A percentile compares a stretch with the other conserved stretches of the same genome.
These are phyloP conservation scores for Eupithecia vulgata DNA, from an alignment of 2,888 invertebrate species.

Conservation along the genomic window DNA sequence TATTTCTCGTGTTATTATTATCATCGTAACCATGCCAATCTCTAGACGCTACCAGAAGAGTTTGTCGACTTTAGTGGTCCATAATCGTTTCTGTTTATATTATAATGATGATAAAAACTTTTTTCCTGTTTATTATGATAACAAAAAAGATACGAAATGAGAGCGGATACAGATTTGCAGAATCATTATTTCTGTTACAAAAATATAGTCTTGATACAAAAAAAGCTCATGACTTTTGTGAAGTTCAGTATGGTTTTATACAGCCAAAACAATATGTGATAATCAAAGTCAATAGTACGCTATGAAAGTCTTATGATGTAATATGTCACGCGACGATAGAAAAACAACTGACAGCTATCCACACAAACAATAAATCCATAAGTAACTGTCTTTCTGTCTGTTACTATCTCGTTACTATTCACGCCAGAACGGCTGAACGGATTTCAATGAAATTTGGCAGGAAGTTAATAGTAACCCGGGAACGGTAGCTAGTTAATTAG, in stretches of 20 bases:
- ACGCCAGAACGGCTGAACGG: no score
- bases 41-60: no score
- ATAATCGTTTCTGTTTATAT: no score
- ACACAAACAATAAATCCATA: background rate
- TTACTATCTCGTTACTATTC: no score
- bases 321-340: background rate
- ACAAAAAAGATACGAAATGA: slow-evolving; percentile 12
- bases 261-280: background rate
- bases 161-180: slow-evolving; percentile 14
- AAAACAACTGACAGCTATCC: background rate
- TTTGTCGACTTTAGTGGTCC: no score
- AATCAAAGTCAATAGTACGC: background rate
- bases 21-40: no score
- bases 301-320: background rate
- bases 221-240: background rate
- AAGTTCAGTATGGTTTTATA: background rate
- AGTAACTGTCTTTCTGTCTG: no score
- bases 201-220: background rate
- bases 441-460: no score
- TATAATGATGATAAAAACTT: background rate
- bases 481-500: background rate
- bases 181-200: background rate
- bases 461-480: no score
- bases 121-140: slow-evolving; percentile 21
- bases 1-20: no score